Evolutionary conservation across 1,140 invertebrate species (phyloP), one percentile per base, ranked within the genome.

Genomic region (Araneus ventricosus): DNA sequence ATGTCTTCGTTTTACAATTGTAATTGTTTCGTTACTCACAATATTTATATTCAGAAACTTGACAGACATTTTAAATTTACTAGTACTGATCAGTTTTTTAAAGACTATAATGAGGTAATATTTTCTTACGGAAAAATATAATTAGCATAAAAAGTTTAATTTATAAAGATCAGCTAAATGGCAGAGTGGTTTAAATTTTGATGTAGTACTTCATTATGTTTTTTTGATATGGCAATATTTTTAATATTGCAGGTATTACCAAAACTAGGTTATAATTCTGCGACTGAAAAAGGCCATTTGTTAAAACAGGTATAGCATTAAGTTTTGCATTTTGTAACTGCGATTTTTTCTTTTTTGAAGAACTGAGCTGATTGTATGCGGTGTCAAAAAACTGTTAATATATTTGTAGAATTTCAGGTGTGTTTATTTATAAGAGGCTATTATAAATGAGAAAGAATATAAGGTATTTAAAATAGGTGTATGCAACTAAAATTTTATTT

Each of bases 21-120:
- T 67, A 41, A 39, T 84, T 94, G 94, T 93, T 93, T 92, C 59
- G 82, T 91, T 17, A 89, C 88, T 84, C 85, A 93, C n/a, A 94
- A 94, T 86, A 93, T 94, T 52, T 94, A 89, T 41, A 84, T 94
- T 24, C 63, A 89, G 30, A 24, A 87, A 45, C 85, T 67, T 17
- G 67, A 89, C n/a, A 34, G 63, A 10, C 94, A 94, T 93, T 89
- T 94, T 79, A 93, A 84, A 37, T 94, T 67, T 37, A 24, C 85
- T 20, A 37, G 80, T 79, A 39, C 82, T 24, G 61, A 59, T 30
- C 92, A 94, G 17, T 94, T 94, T 90, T 57, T 37, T 34, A 20
- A 90, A 22, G 85, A 88, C 67, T 94, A 94, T 82, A 63, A 52
- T 6, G 39, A 93, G n/a, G 84, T 88, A 88, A 89, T 39, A 39